These are phyloP conservation scores for Caenorhabditis briggsae DNA, from an alignment of 1,140 invertebrate genomes.

Conservation along the genomic window DNA sequence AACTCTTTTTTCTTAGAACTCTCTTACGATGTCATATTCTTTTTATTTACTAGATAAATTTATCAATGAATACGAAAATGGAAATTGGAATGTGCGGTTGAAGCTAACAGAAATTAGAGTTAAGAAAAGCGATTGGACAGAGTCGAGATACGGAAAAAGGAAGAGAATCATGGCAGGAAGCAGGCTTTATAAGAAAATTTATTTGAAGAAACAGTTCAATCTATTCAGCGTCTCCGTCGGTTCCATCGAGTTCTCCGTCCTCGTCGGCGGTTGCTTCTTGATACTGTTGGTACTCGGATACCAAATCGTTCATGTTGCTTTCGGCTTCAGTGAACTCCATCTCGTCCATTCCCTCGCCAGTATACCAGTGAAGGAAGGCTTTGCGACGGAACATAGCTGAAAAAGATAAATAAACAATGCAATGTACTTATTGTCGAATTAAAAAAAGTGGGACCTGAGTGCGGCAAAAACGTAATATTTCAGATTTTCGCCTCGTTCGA, in stretches of 20 bases:
- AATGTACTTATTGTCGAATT: too few species aligned
- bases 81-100: slow-evolving; percentile 8
- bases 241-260: slow-evolving; percentile 47
- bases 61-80: background rate
- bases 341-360: slow-evolving; percentile 81
- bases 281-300: slow-evolving; percentile 81
- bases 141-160: too few species aligned
- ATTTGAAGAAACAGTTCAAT: background rate
- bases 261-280: slow-evolving; percentile 64
- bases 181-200: slow-evolving; percentile 20
- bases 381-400: slow-evolving; percentile 89
- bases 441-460: too few species aligned
- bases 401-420: slow-evolving; percentile 67
- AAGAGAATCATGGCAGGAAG: slow-evolving; percentile 10
- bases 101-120: slow-evolving; percentile 13
- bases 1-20: slow-evolving; percentile 33
- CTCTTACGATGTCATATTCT: background rate
- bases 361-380: slow-evolving; percentile 92
- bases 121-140: background rate
- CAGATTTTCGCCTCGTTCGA: too few species aligned
- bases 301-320: slow-evolving; percentile 84
- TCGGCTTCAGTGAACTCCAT: slow-evolving; percentile 84
- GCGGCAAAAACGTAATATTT: too few species aligned
- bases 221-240: slow-evolving; percentile 43
- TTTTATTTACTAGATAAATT: slow-evolving; percentile 3